Evolutionary conservation across 2,888 invertebrate genomes (phyloP), one percentile per base, ranked within the genome.

Genomic region (Tromatobia lineatoria): DNA sequence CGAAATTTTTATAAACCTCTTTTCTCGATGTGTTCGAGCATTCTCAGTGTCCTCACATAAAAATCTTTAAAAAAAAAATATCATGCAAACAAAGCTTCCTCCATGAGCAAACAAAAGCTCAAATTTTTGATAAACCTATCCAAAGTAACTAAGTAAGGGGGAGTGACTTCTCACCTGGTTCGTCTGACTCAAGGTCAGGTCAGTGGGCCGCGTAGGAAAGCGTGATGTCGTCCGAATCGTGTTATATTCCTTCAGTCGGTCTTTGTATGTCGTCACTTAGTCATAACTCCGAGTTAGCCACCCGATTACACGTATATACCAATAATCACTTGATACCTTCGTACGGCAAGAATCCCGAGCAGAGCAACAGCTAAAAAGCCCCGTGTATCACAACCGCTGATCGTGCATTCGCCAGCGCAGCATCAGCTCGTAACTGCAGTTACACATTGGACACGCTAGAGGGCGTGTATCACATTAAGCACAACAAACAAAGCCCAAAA

Each of bases 101-200:
- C n/a, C n/a, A n/a, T n/a, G n/a, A n/a, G n/a, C n/a, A n/a, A n/a
- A n/a, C n/a, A n/a, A n/a, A n/a, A n/a, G n/a, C n/a, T n/a, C n/a
- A n/a, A n/a, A n/a, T n/a, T n/a, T n/a, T n/a, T n/a, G n/a, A n/a
- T n/a, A n/a, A n/a, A n/a, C n/a, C n/a, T n/a, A n/a, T n/a, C n/a
- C 34, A 34, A 73, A 67, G 66, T 34, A 64, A 77, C 45, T 38
- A 80, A 74, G 29, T 29, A 4, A 29, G 38, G 50, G 52, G 7
- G 38, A 34, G 69, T 47, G 20, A 3, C 80, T 85, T 88, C 90
- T 90, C 88, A 93, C 93, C 92, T 92, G 91, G 90, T 92, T 91
- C 87, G 90, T 87, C 90, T 89, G 91, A 90, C 90, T 91, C 93
- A 93, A 93, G 93, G 92, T 92, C 92, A 91, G 91, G 92, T 92